Percentiles rank a stretch among this genome's conserved stretches.
phyloP scores from a whole-genome alignment of 1,140 invertebrate genomes.

The Anoplolepis gracilipes region DNA sequence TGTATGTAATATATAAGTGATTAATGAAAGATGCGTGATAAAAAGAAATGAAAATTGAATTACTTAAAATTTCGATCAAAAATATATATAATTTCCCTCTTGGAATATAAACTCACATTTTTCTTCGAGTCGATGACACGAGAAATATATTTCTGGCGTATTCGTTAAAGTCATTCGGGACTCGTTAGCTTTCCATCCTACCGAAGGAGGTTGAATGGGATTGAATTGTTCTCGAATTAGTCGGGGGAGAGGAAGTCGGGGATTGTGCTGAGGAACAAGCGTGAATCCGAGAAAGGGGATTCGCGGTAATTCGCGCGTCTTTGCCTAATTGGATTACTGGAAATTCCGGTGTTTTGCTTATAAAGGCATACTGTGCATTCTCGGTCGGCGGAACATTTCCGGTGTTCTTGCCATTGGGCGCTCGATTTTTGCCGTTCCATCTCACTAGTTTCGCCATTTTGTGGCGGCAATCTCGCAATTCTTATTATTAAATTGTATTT shows the following conservation, averaged over 20 bases:
- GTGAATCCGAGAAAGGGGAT: conserved; percentile 59
- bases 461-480: conserved; percentile 24
- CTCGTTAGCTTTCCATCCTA: conserved; percentile 20
- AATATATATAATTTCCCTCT: neutral
- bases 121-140: neutral
- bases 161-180: conserved; percentile 7
- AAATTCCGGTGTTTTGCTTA: conserved; percentile 73
- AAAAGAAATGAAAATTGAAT: neutral
- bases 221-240: conserved; percentile 52
- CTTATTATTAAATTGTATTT: conserved; percentile 56
- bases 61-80: neutral
- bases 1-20: neutral
- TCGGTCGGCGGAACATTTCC: conserved; percentile 44
- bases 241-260: neutral
- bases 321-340: conserved; percentile 74
- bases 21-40: neutral
- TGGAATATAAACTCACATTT: neutral
- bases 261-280: conserved; percentile 53
- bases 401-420: conserved; percentile 21
- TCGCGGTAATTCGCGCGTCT: conserved; percentile 71
- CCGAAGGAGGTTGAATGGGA: conserved; percentile 6
- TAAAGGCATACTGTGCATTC: conserved; percentile 65
- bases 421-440: conserved; percentile 30
- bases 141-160: neutral
- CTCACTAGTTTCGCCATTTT: neutral